phyloP scores from a whole-genome alignment of 2,797 vertebrate species.

The Pantherophis alleghaniensis region DNA sequence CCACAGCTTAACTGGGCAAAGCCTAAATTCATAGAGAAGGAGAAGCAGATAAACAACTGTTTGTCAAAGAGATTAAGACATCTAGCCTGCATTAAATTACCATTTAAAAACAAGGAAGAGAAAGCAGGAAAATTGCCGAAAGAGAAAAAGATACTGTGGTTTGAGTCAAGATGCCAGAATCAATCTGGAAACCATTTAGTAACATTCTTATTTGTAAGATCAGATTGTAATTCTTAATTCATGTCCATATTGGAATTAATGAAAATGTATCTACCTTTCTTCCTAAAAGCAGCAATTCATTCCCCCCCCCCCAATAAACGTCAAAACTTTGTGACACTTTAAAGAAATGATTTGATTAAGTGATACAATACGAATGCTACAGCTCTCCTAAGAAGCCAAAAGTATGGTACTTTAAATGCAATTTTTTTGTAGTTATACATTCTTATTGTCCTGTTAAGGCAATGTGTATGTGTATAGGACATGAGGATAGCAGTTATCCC shows the following conservation, averaged over 20 bases:
- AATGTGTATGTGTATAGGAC: background rate
- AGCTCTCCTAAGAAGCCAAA: background rate
- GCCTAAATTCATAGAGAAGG: background rate
- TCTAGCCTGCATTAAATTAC: background rate
- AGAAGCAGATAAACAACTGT: background rate
- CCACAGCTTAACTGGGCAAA: background rate
- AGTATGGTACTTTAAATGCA: background rate
- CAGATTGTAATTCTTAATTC: background rate
- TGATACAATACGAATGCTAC: background rate
- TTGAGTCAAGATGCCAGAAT: background rate
- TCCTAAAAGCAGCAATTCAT: background rate
- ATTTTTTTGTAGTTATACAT: background rate
- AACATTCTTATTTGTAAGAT: background rate
- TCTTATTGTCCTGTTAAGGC: background rate
- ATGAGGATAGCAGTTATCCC: background rate
- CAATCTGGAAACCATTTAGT: background rate
- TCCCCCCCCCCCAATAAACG: background rate
- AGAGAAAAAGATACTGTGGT: background rate
- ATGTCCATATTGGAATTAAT: background rate
- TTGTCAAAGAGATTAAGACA: background rate
- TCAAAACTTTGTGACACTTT: background rate
- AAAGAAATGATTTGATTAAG: background rate
- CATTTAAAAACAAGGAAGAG: background rate
- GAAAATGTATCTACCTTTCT: background rate
- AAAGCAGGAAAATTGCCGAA: background rate